phyloP scores from a whole-genome alignment of 92 coral and sea anemone genomes.

The Heteractis magnifica region DNA sequence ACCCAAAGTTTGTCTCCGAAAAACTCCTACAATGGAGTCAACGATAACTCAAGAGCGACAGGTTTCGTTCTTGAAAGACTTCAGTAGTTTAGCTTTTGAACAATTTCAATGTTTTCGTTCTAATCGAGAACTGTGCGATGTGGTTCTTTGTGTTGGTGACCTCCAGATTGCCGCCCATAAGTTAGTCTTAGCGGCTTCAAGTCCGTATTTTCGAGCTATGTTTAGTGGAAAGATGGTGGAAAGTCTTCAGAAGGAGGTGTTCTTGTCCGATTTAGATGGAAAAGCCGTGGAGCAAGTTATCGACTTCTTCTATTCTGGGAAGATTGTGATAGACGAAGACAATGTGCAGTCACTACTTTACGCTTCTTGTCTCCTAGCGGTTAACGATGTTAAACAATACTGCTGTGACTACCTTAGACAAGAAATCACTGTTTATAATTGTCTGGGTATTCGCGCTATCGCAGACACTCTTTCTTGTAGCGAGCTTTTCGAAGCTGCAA shows the following conservation, averaged over 20 bases:
- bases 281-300: constrained; percentile 53
- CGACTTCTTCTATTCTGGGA: constrained; percentile 61
- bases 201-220: constrained; percentile 90
- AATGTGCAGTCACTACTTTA: constrained; percentile 66
- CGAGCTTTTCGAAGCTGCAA: constrained; percentile 60
- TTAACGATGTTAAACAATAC: constrained; percentile 50
- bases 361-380: constrained; percentile 66
- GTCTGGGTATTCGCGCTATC: constrained; percentile 82
- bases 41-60: not conserved
- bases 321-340: constrained; percentile 50
- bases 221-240: constrained; percentile 72
- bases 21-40: constrained; percentile 27
- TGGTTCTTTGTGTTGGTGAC: constrained; percentile 61
- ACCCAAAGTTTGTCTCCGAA: not conserved
- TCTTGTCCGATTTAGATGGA: constrained; percentile 53
- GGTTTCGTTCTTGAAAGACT: constrained; percentile 19
- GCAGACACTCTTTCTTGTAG: constrained; percentile 67
- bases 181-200: constrained; percentile 70
- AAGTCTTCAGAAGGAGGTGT: constrained; percentile 49
- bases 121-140: constrained; percentile 73
- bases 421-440: constrained; percentile 53
- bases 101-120: constrained; percentile 61
- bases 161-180: constrained; percentile 73
- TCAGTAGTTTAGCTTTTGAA: constrained; percentile 41
- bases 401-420: constrained; percentile 65